Evolutionary conservation across 2,888 invertebrate species (phyloP), one percentile per base, ranked within the genome.

Genomic region (Drosophila flavopinicola): DNA sequence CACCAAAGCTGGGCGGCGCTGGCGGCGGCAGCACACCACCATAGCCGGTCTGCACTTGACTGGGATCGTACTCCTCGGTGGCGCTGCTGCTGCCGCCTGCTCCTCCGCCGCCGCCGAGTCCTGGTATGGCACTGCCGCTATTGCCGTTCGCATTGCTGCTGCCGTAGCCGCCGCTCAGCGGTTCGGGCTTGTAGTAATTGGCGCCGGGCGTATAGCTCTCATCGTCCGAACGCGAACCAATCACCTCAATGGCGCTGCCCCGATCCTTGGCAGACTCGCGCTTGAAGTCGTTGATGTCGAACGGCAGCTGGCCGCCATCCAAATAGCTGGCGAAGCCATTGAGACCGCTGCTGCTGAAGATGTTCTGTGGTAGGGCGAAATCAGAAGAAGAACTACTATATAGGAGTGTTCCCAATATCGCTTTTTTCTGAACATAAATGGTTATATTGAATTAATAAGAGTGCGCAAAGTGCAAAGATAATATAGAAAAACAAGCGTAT

Each of bases 321-420:
- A 94, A 92, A 78, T 94, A 94, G 74, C 94, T 94, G 3, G 93
- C 91, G 77, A 93, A 94, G 37, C 94, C 94, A 79, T 93, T 94
- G 6, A 90, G 78, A 17, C 79, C 71, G 35, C 38, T 49, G n/a
- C 66, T 85, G 61, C 90, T 89, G 44, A 91, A 90, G 29, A 90
- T 60, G 64, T 71, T 90, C 90, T 91, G 33, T 2, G 56, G 58
- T 6, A 10, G 6, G 24, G 20, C 42, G 2, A 25, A 54, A 61
- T 39, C 39, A 39, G 39, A 32, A 39, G 39, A 32, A 39, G 30
- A 60, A 39, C 44, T 44, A 33, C 58, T 58, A 35, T 58, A 44
- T 27, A 57, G 42, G 42, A 42, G 33, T 6, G 15, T 15, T 13
- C 45, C 35, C 45, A 45, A 45, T 56, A 56, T 42, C 25, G 41